These are phyloP conservation scores for Paguma larvata DNA, from an alignment of 2,797 vertebrate species.

Conservation along the genomic window DNA sequence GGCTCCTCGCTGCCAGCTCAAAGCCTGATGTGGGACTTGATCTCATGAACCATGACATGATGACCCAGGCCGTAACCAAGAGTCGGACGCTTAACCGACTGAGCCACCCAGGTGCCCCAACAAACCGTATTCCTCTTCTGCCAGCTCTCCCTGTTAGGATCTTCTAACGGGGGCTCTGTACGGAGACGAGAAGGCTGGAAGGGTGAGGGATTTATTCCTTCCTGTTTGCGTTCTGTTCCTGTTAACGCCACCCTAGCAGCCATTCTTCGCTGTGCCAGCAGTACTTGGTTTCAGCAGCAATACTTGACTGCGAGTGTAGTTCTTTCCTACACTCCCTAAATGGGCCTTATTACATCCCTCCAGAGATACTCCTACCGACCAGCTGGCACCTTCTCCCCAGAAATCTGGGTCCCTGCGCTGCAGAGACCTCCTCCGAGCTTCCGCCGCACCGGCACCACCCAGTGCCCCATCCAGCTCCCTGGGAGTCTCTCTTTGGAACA, in stretches of 20 bases:
- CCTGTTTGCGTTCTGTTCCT: background rate
- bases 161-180: background rate
- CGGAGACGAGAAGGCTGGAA: background rate
- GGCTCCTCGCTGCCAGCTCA: no score
- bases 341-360: background rate
- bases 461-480: background rate
- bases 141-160: no score
- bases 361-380: background rate
- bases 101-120: no score
- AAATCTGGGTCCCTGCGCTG: background rate
- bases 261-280: background rate
- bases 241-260: background rate
- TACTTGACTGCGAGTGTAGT: background rate
- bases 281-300: background rate
- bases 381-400: background rate
- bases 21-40: no score
- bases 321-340: background rate
- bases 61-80: no score
- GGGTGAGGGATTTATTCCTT: background rate
- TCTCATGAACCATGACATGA: no score
- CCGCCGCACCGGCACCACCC: background rate
- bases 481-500: background rate
- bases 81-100: no score
- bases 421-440: background rate
- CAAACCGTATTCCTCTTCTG: no score